Evolutionary conservation across 2,888 invertebrate genomes (phyloP).

Genomic region (Calliopum simillimum): DNA sequence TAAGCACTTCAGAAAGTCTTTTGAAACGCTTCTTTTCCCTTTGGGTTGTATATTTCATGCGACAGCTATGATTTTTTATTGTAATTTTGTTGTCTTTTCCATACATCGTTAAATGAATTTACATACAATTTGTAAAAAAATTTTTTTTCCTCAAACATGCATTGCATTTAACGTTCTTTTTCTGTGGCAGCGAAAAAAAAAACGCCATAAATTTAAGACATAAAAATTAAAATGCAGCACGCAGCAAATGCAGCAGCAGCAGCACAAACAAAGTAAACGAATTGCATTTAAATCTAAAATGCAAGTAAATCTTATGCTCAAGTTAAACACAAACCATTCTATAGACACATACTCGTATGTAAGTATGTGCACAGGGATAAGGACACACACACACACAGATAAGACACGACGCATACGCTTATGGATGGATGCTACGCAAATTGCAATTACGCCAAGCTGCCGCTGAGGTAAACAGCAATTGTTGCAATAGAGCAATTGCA

Average conservation of each 20-base stretch:
- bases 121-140: constrained; percentile 33
- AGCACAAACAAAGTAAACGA: constrained; percentile 4
- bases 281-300: not conserved
- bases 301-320: constrained; percentile 18
- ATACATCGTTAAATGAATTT: constrained; percentile 41
- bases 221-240: constrained; percentile 21
- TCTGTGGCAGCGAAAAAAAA: too few relatives aligned
- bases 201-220: too few relatives aligned
- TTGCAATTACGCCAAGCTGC: constrained; percentile 22
- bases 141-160: constrained; percentile 35
- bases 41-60: constrained; percentile 5
- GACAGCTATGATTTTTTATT: not conserved
- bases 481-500: not conserved
- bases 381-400: not conserved
- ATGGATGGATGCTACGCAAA: constrained; percentile 23
- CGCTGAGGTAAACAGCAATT: constrained; percentile 20
- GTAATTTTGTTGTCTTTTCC: constrained; percentile 10
- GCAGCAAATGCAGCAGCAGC: not conserved
- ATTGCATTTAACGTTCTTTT: constrained; percentile 19
- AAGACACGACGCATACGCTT: constrained; percentile 28
- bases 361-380: not conserved
- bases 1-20: too few relatives aligned
- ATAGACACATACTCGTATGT: constrained; percentile 1
- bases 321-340: not conserved
- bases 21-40: too few relatives aligned